These are phyloP conservation scores for Hiodon tergisus DNA, from an alignment of 2,113 vertebrate species.

Conservation along the genomic window DNA sequence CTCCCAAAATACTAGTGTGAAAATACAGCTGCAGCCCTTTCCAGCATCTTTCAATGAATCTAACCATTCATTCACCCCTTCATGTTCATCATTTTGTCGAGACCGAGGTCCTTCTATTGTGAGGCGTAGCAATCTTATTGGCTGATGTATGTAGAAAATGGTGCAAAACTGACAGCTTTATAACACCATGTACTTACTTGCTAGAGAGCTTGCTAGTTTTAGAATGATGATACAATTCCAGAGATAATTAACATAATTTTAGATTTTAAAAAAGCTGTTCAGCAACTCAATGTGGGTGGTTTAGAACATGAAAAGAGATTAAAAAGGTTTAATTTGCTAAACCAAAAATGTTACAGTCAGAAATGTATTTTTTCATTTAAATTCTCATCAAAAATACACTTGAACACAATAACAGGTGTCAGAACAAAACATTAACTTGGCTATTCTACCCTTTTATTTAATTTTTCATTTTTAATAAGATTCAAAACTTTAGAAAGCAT, in stretches of 20 bases:
- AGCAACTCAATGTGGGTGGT: constrained; percentile 29
- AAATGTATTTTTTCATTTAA: no score
- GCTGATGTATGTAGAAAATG: not conserved
- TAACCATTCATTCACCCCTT: no score
- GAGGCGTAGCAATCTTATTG: not conserved
- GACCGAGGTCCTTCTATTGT: no score
- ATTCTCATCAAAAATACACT: no score
- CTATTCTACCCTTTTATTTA: no score
- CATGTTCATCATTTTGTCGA: no score
- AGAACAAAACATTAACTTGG: no score
- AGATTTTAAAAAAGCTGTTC: constrained; percentile 20
- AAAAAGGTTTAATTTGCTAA: not conserved
- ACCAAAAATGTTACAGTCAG: no score
- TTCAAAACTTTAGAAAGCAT: no score
- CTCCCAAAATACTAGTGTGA: constrained; percentile 25
- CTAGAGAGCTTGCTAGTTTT: not conserved
- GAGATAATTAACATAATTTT: constrained; percentile 8
- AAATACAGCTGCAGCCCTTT: constrained; percentile 24
- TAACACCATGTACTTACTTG: not conserved
- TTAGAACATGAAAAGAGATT: constrained; percentile 13
- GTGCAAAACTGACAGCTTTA: not conserved
- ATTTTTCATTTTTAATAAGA: no score
- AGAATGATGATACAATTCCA: not conserved
- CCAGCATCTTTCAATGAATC: no score
- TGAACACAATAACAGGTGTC: no score